A percentile compares a stretch with the other conserved stretches of the same genome.
These are phyloP conservation scores for Cheilinus undulatus DNA, from an alignment of 2,113 vertebrate species.

Conservation along the genomic window DNA sequence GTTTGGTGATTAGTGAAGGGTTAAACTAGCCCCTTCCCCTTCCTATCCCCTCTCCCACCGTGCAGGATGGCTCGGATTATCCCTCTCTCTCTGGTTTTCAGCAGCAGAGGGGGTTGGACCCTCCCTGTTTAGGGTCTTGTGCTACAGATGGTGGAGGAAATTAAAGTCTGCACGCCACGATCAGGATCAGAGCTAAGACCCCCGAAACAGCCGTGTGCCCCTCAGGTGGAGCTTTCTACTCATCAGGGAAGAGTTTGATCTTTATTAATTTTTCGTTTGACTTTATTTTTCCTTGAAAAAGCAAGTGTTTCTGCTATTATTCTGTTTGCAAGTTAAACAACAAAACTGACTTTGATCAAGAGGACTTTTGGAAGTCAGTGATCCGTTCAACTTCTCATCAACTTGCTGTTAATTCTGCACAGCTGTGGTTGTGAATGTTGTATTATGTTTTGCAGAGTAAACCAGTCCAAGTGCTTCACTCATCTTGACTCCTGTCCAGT, in stretches of 20 bases:
- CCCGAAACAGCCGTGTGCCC: slow-evolving; percentile 10
- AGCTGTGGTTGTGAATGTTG: no score
- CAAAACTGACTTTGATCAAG: no score
- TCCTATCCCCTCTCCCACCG: background rate
- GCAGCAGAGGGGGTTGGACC: slow-evolving; percentile 6
- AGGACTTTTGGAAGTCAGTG: no score
- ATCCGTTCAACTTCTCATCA: no score
- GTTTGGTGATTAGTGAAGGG: slow-evolving; percentile 50
- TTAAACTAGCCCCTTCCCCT: slow-evolving; percentile 31
- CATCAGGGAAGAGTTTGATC: background rate
- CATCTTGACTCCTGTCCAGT: no score
- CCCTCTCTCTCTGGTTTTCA: background rate
- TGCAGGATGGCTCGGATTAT: slow-evolving; percentile 59
- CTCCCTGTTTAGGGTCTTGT: slow-evolving; percentile 13
- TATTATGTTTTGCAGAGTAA: no score
- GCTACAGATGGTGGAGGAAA: slow-evolving; percentile 71
- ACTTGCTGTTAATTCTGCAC: no score
- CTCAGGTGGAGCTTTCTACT: slow-evolving; percentile 30
- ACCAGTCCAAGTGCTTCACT: no score
- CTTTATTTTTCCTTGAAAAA: background rate
- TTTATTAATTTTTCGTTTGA: background rate
- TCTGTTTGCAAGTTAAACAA: no score
- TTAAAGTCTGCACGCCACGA: slow-evolving; percentile 59
- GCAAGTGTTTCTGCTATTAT: no score
- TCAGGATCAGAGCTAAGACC: slow-evolving; percentile 55